A percentile compares a stretch with the other conserved stretches of the same genome.
Conservation (phyloP, 2,113 vertebrate species). For the Loxodonta africana region DNA sequence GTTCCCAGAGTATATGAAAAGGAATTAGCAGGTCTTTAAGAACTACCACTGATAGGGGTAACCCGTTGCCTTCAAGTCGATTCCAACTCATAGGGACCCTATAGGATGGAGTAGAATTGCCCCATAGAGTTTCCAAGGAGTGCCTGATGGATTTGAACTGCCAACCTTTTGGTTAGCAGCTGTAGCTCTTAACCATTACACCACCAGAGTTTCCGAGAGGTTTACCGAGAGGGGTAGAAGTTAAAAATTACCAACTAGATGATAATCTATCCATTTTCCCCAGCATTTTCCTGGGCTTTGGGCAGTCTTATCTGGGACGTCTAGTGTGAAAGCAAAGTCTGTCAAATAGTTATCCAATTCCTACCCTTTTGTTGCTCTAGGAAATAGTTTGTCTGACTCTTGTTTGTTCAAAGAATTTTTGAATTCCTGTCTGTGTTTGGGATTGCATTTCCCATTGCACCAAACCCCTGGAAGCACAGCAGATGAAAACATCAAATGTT, state of each 20-base stretch:
- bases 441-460: background rate
- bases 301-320: constrained; percentile 49
- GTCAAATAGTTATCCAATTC: constrained; percentile 16
- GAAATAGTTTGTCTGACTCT: constrained; percentile 38
- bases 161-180: too few species aligned
- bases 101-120: too few species aligned
- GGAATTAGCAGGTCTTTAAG: background rate
- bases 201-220: too few species aligned
- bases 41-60: background rate
- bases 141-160: too few species aligned
- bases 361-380: constrained; percentile 1
- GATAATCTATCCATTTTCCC: background rate
- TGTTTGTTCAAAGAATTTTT: constrained; percentile 44
- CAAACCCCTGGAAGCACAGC: background rate
- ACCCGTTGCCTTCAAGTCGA: too few species aligned
- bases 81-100: too few species aligned
- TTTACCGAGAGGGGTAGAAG: background rate
- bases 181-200: too few species aligned
- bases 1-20: background rate
- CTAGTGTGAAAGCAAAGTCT: constrained; percentile 40
- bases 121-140: too few species aligned
- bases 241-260: background rate
- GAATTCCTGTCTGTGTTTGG: background rate
- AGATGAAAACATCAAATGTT: background rate
- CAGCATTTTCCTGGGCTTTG: background rate